Conservation (phyloP, 2,113 vertebrate species). For the Lonchura striata region DNA sequence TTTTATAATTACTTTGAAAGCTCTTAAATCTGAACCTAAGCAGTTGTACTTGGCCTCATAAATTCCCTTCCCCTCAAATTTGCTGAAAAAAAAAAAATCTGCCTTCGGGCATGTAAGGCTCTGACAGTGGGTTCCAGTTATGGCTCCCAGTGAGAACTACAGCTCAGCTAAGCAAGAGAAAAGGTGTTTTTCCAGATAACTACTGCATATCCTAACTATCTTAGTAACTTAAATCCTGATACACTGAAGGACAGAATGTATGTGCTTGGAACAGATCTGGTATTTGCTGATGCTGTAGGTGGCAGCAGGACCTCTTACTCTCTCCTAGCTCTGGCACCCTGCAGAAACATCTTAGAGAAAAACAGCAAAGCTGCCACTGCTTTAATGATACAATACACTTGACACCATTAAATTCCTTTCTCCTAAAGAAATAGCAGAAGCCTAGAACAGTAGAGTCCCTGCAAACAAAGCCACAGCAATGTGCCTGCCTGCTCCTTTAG, state of each 20-base stretch:
- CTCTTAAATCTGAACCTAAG: background rate
- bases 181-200: background rate
- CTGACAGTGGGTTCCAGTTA: background rate
- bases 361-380: background rate
- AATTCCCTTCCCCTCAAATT: background rate
- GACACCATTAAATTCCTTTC: background rate
- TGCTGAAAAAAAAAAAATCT: background rate
- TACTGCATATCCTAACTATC: background rate
- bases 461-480: background rate
- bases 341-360: background rate
- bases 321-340: background rate
- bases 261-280: background rate
- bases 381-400: background rate
- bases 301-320: background rate
- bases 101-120: background rate
- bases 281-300: background rate
- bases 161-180: background rate
- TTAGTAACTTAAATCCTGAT: background rate
- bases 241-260: background rate
- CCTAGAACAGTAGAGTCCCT: background rate
- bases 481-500: background rate
- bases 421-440: background rate
- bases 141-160: background rate
- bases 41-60: background rate
- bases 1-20: background rate